These are phyloP conservation scores for Epizoanthus stellaris DNA, from an alignment of 92 coral and sea anemone genomes.

Conservation along the genomic window DNA sequence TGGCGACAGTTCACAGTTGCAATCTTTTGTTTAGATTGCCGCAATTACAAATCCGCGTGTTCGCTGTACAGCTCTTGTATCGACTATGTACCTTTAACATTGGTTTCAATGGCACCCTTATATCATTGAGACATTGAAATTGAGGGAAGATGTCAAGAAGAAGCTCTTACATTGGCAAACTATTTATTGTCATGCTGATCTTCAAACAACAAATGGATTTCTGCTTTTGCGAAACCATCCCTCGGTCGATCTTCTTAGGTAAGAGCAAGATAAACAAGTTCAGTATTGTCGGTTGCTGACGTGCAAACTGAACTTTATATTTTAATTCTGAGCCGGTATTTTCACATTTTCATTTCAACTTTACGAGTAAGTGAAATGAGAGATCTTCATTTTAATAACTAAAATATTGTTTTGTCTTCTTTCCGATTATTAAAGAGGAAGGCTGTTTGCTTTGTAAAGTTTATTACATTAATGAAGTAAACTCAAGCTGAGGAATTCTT, in stretches of 20 bases:
- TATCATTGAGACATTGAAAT: no score
- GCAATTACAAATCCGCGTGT: background rate
- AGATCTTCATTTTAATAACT: no score
- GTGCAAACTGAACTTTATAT: no score
- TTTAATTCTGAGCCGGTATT: no score
- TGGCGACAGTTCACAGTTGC: background rate
- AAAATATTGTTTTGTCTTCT: no score
- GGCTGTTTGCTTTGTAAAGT: no score
- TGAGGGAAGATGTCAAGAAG: background rate
- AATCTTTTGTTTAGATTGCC: background rate
- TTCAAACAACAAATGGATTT: background rate
- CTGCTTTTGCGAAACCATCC: background rate
- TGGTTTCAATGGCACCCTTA: background rate
- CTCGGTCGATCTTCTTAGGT: background rate
- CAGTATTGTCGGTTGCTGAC: background rate
- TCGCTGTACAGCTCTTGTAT: no score
- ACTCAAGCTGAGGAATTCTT: no score
- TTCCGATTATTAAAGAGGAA: no score
- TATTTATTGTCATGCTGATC: background rate
- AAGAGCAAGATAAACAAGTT: background rate
- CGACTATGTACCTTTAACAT: background rate
- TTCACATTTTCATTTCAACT: no score
- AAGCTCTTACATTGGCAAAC: background rate
- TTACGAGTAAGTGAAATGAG: no score
- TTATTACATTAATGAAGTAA: no score